Evolutionary conservation across 2,888 invertebrate genomes (phyloP).

Genomic region (Drosophila tripunctata): DNA sequence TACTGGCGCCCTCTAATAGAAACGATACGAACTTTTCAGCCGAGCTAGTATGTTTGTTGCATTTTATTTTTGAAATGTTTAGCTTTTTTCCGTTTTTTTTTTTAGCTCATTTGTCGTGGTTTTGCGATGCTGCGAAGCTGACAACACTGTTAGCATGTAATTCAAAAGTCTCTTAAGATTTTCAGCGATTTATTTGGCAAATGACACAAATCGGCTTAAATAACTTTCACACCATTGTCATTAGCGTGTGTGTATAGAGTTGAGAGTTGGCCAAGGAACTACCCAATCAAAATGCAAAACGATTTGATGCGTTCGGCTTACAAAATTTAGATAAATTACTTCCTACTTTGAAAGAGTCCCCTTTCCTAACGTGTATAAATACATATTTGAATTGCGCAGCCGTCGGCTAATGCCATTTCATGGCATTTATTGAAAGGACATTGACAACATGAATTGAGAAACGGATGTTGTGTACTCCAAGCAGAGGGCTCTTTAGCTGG

Average conservation of each 20-base stretch:
- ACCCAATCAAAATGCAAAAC: slow-evolving; percentile 46
- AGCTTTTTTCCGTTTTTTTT: too few relatives aligned
- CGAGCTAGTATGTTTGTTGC: too few relatives aligned
- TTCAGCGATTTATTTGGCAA: slow-evolving; percentile 13
- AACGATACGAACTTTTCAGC: too few relatives aligned
- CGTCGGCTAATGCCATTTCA: slow-evolving; percentile 41
- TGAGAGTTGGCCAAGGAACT: background rate
- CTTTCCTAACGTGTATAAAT: background rate
- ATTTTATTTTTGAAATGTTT: too few relatives aligned
- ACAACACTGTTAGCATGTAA: too few relatives aligned
- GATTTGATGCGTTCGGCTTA: slow-evolving; percentile 46
- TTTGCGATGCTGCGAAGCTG: too few relatives aligned
- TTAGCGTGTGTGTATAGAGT: background rate
- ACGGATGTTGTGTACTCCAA: slow-evolving; percentile 47
- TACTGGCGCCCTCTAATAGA: too few relatives aligned
- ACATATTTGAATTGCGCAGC: slow-evolving; percentile 10
- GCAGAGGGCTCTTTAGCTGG: slow-evolving; percentile 25
- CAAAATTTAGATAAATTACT: slow-evolving; percentile 63
- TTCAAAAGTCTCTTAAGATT: slow-evolving; percentile 5
- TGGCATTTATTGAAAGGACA: slow-evolving; percentile 42
- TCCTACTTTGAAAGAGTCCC: slow-evolving; percentile 48
- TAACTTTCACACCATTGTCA: slow-evolving; percentile 48
- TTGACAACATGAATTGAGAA: slow-evolving; percentile 5
- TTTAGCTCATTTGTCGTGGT: too few relatives aligned
- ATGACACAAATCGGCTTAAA: slow-evolving; percentile 56